Evolutionary conservation across 2,797 vertebrate genomes (phyloP), one percentile per base, ranked within the genome.

Genomic region (Catostomus latipinnis): DNA sequence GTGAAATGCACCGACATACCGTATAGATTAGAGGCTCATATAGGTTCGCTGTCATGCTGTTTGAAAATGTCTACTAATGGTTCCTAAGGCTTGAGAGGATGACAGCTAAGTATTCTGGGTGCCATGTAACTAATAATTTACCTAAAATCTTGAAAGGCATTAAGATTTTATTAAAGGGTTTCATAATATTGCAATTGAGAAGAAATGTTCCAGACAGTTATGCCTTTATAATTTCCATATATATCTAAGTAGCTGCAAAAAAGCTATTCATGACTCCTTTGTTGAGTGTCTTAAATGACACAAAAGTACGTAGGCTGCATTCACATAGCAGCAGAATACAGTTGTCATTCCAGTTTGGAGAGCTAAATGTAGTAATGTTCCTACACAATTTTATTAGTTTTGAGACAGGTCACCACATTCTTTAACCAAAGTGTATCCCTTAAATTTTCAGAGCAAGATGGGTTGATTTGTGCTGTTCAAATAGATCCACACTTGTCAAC

Each of bases 241-340:
- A 45, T 12, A 46, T 78, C 14, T 62, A 71, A 46, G 50, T 54
- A 78, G 49, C 67, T 54, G 18, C 16, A 60, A 8, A 66, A 18
- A 22, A 9, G 54, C 49, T 14, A 50, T 50, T 22, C 13, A 13
- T 13, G 22, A 43, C 6, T 16, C 61, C 11, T 69, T 18, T 49
- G 52, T 45, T 70, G 2, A 45, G 4, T 56, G 8, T 46, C 3
- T 65, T 12, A 6, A 13, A 65, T 46, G 62, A 57, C 14, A 22
- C 52, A 48, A 18, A 74, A 67, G 34, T 46, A n/a, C 61, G 2
- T 34, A 6, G 11, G 7, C 34, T 8, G 5, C 45, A 0, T 45
- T 22, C 6, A 4, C 45, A 76, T 9, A 5, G 18, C 8, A n/a
- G 1, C 49, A 34, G 6, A 49, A 14, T 11, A 8, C 8, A 8